These are phyloP conservation scores for Eucidaris tribuloides DNA, from an alignment of 35 echinoderm and acorn worm species.

Conservation along the genomic window DNA sequence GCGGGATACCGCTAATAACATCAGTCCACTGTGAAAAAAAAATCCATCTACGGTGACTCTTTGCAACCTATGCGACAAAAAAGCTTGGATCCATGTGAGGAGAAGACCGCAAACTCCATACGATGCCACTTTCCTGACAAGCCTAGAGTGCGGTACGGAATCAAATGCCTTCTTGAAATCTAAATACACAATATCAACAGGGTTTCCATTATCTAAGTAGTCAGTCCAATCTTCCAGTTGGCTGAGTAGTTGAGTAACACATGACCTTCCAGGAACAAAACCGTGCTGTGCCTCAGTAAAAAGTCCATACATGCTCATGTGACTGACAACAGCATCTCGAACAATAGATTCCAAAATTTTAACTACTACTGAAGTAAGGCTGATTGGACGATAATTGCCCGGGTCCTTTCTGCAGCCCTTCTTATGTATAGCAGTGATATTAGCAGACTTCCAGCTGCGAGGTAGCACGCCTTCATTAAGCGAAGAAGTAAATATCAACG, in stretches of 20 bases:
- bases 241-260: constrained; percentile 2
- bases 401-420: too few relatives aligned
- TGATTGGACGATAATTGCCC: constrained; percentile 23
- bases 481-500: too few relatives aligned
- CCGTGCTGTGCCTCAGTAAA: constrained; percentile 13
- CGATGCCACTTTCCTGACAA: constrained; percentile 31
- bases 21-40: background rate
- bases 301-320: background rate
- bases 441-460: too few relatives aligned
- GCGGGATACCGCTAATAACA: constrained; percentile 48
- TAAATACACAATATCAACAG: constrained; percentile 22
- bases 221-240: background rate
- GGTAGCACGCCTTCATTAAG: too few relatives aligned
- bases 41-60: background rate
- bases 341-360: constrained; percentile 27
- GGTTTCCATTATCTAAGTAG: constrained; percentile 7
- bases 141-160: constrained; percentile 32
- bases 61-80: background rate
- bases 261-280: constrained; percentile 31
- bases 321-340: background rate
- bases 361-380: background rate
- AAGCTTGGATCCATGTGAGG: constrained; percentile 14
- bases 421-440: too few relatives aligned
- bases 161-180: too few relatives aligned
- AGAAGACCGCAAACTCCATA: constrained; percentile 10